Evolutionary conservation across 2,113 vertebrate species (phyloP).

Genomic region (Cygnus atratus): DNA sequence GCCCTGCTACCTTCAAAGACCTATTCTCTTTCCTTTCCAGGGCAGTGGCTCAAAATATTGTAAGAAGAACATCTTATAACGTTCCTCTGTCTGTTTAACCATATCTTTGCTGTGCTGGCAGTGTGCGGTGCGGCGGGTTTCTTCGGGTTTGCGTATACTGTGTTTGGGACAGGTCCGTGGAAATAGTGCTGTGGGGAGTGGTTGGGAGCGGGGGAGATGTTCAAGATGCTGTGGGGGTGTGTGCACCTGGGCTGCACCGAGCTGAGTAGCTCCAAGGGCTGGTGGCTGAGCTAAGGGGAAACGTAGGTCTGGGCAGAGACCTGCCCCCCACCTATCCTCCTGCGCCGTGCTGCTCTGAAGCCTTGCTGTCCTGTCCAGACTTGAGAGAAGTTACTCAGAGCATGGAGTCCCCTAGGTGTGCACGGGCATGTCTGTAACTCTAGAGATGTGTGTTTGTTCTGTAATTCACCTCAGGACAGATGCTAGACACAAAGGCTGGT

Average conservation of each 20-base stretch:
- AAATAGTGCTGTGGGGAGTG: not conserved
- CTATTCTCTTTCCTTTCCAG: not conserved
- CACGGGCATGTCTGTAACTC: not conserved
- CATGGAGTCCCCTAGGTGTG: not conserved
- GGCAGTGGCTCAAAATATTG: not conserved
- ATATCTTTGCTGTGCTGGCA: not conserved
- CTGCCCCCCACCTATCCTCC: not conserved
- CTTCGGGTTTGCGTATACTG: not conserved
- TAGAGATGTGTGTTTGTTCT: not conserved
- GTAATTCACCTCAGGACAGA: not conserved
- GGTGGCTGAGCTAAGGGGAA: not conserved
- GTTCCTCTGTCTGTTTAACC: not conserved
- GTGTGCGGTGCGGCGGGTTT: not conserved
- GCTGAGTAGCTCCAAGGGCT: not conserved
- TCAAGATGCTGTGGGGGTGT: not conserved
- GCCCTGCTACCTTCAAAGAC: not conserved
- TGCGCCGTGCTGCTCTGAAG: not conserved
- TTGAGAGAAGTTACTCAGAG: not conserved
- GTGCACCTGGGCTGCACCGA: not conserved
- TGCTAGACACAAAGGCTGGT: not conserved
- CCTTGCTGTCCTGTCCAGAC: rapidly evolving
- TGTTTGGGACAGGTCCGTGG: not conserved
- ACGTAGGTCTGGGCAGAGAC: not conserved
- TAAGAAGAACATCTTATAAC: not conserved
- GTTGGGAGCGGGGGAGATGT: not conserved